These are phyloP conservation scores for Neocrepidodera transversa DNA, from an alignment of 2,888 invertebrate genomes.

Conservation along the genomic window DNA sequence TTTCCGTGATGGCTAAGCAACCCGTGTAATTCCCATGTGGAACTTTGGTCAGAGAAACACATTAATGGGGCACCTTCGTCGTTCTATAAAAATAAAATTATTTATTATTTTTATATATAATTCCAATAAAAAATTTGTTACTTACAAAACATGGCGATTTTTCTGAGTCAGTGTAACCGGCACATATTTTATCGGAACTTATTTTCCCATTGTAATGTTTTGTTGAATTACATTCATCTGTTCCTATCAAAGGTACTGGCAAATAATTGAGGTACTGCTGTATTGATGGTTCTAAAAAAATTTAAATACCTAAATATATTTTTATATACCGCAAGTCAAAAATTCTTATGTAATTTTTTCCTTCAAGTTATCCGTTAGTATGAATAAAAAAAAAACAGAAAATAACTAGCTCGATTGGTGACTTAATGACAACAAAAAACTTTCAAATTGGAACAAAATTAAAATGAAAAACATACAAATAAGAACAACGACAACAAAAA, in stretches of 20 bases:
- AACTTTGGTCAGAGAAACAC: constrained; percentile 64
- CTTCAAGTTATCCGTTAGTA: too few relatives aligned
- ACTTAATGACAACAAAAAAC: too few relatives aligned
- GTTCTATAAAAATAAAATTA: constrained; percentile 63
- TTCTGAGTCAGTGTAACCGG: constrained; percentile 64
- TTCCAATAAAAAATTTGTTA: constrained; percentile 34
- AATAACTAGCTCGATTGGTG: not conserved
- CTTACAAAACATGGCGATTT: constrained; percentile 69
- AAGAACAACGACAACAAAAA: too few relatives aligned
- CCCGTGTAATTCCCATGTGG: constrained; percentile 68
- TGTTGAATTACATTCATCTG: constrained; percentile 67
- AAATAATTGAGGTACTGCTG: constrained; percentile 65
- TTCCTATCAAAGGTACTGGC: constrained; percentile 64
- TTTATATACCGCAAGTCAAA: too few relatives aligned
- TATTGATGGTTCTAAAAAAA: constrained; percentile 58
- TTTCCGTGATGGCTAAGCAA: constrained; percentile 67
- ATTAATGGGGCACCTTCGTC: constrained; percentile 73
- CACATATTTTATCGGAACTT: constrained; percentile 67
- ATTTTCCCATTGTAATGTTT: constrained; percentile 68
- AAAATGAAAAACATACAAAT: too few relatives aligned
- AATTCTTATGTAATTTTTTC: too few relatives aligned
- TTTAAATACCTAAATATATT: too few relatives aligned
- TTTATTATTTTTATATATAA: too few relatives aligned
- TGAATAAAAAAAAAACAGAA: too few relatives aligned
- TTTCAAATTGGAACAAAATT: too few relatives aligned